Percentiles rank a stretch among this genome's conserved stretches.
Conservation (phyloP, 2,797 vertebrate species). For the Spinibarbus caldwelli region DNA sequence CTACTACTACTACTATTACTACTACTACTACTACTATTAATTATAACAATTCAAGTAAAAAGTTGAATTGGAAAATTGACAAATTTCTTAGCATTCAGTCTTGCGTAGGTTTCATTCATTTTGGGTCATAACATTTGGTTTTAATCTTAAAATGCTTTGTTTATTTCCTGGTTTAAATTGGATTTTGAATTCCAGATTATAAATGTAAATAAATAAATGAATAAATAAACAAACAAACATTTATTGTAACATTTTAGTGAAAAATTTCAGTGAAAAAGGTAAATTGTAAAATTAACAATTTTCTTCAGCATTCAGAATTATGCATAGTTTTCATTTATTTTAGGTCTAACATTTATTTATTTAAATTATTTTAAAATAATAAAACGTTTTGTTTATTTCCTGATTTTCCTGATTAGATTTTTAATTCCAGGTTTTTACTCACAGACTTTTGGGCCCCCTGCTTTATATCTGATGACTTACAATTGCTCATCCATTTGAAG, state of each 20-base stretch:
- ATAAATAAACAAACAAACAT: no score
- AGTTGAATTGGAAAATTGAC: neutral
- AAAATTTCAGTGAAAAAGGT: neutral
- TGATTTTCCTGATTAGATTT: neutral
- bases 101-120: neutral
- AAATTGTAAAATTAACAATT: neutral
- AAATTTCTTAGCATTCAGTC: neutral
- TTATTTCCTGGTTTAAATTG: neutral
- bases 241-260: neutral
- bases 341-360: neutral
- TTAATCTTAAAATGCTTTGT: neutral
- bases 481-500: neutral
- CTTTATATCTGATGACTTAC: neutral
- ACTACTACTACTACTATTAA: no score
- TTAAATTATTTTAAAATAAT: neutral
- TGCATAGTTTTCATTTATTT: neutral
- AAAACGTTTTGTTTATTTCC: neutral
- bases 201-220: no score
- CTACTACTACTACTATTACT: no score
- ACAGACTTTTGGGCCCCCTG: neutral
- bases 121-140: neutral
- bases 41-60: neutral
- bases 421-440: neutral
- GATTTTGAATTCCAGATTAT: neutral
- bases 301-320: neutral